phyloP scores from a whole-genome alignment of 2,888 invertebrate genomes.

The Lasioglossum vierecki region DNA sequence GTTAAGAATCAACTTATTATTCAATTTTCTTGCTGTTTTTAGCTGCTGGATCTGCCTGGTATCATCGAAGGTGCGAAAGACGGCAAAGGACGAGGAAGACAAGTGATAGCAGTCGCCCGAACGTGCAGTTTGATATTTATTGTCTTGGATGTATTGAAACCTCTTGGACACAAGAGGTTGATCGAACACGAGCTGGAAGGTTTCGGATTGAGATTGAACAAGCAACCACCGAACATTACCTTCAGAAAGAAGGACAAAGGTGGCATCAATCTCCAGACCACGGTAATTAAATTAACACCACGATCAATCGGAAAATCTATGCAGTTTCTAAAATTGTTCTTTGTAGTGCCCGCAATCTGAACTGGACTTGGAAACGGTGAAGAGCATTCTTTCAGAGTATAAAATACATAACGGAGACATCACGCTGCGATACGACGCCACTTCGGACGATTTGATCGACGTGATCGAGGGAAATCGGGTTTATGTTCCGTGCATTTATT shows the following conservation, averaged over 20 bases:
- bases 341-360: constrained; percentile 93
- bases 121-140: constrained; percentile 99
- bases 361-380: constrained; percentile 96
- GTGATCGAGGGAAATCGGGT: constrained; percentile 99
- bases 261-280: constrained; percentile 96
- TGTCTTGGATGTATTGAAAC: constrained; percentile 98
- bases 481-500: constrained; percentile 99
- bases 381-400: constrained; percentile 98
- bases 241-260: constrained; percentile 99
- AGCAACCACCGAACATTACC: constrained; percentile 98
- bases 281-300: constrained; percentile 88
- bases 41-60: constrained; percentile 99
- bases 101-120: constrained; percentile 99
- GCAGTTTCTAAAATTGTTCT: constrained; percentile 4
- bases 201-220: constrained; percentile 97
- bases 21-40: constrained; percentile 52
- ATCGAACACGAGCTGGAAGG: constrained; percentile 99
- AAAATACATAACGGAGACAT: constrained; percentile 99
- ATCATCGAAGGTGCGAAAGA: constrained; percentile 99
- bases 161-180: constrained; percentile 97
- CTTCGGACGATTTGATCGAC: constrained; percentile 98
- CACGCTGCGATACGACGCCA: constrained; percentile 96
- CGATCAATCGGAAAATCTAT: constrained; percentile 6
- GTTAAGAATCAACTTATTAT: not conserved
- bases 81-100: constrained; percentile 99